Evolutionary conservation across 2,888 invertebrate genomes (phyloP).

Genomic region (Troides helena): DNA sequence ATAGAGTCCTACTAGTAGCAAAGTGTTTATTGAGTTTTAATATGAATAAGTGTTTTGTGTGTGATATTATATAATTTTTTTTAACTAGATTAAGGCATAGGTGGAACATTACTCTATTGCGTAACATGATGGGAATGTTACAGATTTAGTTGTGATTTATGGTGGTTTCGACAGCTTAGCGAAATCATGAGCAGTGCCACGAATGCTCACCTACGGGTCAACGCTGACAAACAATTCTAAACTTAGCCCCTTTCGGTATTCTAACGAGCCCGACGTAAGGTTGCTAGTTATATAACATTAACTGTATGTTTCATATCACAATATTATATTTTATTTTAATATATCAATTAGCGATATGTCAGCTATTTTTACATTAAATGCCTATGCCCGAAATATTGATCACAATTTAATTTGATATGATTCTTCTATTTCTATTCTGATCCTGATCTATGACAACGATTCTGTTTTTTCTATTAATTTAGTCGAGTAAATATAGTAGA

Average conservation of each 20-base stretch:
- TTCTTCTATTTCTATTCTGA: too few relatives aligned
- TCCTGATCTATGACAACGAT: too few relatives aligned
- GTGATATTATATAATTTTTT: background rate
- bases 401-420: too few relatives aligned
- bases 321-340: background rate
- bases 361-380: background rate
- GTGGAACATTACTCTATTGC: constrained; percentile 12
- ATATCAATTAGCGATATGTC: background rate
- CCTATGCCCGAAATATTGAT: too few relatives aligned
- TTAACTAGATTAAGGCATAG: constrained; percentile 3
- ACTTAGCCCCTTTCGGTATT: constrained; percentile 17
- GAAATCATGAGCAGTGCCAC: constrained; percentile 15
- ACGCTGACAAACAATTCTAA: constrained; percentile 22
- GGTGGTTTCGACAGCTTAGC: constrained; percentile 22
- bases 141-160: constrained; percentile 26
- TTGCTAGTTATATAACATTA: background rate
- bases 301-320: background rate
- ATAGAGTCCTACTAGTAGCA: too few relatives aligned
- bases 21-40: too few relatives aligned
- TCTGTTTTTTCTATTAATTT: too few relatives aligned
- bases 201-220: constrained; percentile 21
- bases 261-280: constrained; percentile 12
- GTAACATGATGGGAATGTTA: constrained; percentile 25
- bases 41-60: too few relatives aligned
- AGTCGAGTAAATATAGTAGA: too few relatives aligned